Evolutionary conservation across 2,113 vertebrate species (phyloP), one percentile per base, ranked within the genome.

Genomic region (Gopherus flavomarginatus): DNA sequence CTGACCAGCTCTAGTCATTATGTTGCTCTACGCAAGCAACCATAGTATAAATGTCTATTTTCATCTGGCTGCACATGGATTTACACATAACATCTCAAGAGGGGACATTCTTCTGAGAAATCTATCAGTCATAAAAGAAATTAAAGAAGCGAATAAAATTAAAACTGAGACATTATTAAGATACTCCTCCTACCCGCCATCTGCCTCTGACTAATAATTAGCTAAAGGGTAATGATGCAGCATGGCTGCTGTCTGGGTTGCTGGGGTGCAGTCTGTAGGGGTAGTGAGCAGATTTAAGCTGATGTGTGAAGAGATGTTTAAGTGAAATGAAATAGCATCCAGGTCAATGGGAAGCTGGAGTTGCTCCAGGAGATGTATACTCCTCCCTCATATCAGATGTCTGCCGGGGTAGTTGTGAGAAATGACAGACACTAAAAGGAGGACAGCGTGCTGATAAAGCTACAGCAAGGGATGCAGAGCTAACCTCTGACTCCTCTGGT

Each of bases 401-500:
- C 8, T 86, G 8, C 17, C 90, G 75, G 80, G 7, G 1, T 0
- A 26, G 8, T 2, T 4, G 16, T 49, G 0, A 0, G 50, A 92
- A 95, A 85, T n/a, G 88, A 4, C 44, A 50, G 72, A 50, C 87
- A 90, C 26, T 88, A 79, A 29, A 90, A n/a, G 65, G 19, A 0
- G 19, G 0, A 65, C 12, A 85, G 52, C 29, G 10, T 85, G 57
- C 80, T 85, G 86, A 82, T 93, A 90, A 91, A 24, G 27, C 54
- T 90, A 35, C 50, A 85, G 91, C 92, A 85, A 11, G 1, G 13
- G 57, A 89, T 87, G 62, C 86, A 87, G 96, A 96, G 35, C 3
- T 91, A 85, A 94, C 49, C 79, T 54, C 93, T 86, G 80, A 21
- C 3, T 95, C 27, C 3, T 90, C 27, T 83, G 78, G 80, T 96